These are phyloP conservation scores for Campopleginae sp. DNA, from an alignment of 2,888 invertebrate genomes.

Conservation along the genomic window DNA sequence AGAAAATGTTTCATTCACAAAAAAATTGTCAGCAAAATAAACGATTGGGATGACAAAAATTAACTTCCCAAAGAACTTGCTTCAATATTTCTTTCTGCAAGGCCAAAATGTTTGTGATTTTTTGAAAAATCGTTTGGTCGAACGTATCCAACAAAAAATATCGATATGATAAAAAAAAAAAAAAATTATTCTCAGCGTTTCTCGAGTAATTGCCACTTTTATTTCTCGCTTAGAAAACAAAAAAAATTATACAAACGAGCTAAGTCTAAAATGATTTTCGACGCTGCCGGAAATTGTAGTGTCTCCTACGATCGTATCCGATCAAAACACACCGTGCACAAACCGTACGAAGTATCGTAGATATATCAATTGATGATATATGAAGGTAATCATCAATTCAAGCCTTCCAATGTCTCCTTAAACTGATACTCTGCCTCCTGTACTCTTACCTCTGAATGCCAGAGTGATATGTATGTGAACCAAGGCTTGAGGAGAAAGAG, in stretches of 20 bases:
- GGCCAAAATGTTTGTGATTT: too few relatives aligned
- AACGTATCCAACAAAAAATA: too few relatives aligned
- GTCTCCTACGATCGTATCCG: neutral
- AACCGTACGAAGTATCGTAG: neutral
- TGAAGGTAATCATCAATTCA: slow-evolving; percentile 1
- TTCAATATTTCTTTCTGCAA: too few relatives aligned
- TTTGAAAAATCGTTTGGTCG: too few relatives aligned
- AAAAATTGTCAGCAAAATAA: too few relatives aligned
- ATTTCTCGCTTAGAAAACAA: neutral
- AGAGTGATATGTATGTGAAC: neutral
- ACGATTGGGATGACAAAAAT: too few relatives aligned
- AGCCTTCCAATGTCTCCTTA: neutral
- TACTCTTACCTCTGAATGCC: neutral
- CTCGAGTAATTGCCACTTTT: too few relatives aligned
- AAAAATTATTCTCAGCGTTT: too few relatives aligned
- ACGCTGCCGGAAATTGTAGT: neutral
- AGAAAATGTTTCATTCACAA: too few relatives aligned
- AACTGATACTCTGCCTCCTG: slow-evolving; percentile 21
- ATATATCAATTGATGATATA: neutral
- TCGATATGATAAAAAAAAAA: too few relatives aligned
- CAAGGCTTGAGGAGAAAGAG: neutral
- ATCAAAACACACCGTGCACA: neutral
- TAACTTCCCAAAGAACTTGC: too few relatives aligned
- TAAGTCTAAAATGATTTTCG: neutral
- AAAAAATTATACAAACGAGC: neutral